These are phyloP conservation scores for Neocrepidodera transversa DNA, from an alignment of 2,888 invertebrate species.

Conservation along the genomic window DNA sequence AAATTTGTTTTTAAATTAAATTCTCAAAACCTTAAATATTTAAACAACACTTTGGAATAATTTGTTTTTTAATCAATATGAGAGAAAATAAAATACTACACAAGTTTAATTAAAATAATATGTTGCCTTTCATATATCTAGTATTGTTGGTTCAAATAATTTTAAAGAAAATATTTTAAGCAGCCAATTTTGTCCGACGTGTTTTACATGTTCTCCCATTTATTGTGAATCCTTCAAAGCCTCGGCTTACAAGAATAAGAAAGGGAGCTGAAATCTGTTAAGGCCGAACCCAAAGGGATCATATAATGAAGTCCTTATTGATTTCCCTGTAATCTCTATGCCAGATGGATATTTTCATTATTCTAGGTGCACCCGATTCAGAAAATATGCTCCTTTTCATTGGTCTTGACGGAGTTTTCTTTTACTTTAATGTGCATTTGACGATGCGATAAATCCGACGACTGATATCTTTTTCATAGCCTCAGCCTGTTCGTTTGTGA, in stretches of 20 bases:
- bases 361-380: slow-evolving; percentile 40
- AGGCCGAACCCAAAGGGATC: slow-evolving; percentile 49
- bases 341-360: slow-evolving; percentile 49
- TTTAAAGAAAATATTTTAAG: too few species aligned
- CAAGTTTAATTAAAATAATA: too few species aligned
- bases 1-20: too few species aligned
- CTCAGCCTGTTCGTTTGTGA: slow-evolving; percentile 1
- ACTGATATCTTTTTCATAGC: slow-evolving; percentile 33
- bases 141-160: too few species aligned
- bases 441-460: slow-evolving; percentile 31
- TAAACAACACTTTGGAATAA: too few species aligned
- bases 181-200: too few species aligned
- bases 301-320: slow-evolving; percentile 55
- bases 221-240: too few species aligned
- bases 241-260: slow-evolving; percentile 52
- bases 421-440: slow-evolving; percentile 30
- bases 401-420: slow-evolving; percentile 29
- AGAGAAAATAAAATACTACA: too few species aligned
- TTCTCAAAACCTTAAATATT: too few species aligned
- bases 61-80: too few species aligned
- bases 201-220: too few species aligned
- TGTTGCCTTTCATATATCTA: too few species aligned
- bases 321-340: slow-evolving; percentile 50
- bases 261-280: slow-evolving; percentile 49
- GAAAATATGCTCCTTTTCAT: slow-evolving; percentile 36